Evolutionary conservation across 1,140 invertebrate species (phyloP), one percentile per base, ranked within the genome.

Genomic region (Trialeurodes vaporariorum): DNA sequence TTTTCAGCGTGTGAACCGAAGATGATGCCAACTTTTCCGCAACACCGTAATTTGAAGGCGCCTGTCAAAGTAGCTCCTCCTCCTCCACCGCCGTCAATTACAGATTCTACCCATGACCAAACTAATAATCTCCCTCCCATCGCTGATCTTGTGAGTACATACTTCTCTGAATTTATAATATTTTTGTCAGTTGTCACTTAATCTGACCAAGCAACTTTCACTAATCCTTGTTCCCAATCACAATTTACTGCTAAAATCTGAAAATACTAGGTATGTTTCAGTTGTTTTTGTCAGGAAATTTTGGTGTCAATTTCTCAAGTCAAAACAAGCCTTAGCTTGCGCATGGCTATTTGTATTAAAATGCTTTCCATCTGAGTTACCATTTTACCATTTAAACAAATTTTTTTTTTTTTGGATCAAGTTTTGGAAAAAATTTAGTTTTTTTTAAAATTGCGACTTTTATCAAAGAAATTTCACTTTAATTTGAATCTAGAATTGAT

Each of bases 21-120:
- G 73, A 80, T 98, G 73, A 98, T 98, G 95, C 95, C 95, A 27
- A 94, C 93, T 72, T 98, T 96, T 77, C 95, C 95, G 0, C 94
- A 98, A 77, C 94, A 97, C 77, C 85, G 95, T 72, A 95, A 97
- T 77, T 85, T 91, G 81, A 92, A 87, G 22, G 13, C 63, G 2
- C n/a, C 40, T 21, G 63, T 22, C 34, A 23, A 34, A 21, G 17
- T 68, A 22, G 64, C 68, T 40, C 63, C 63, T 1, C 63, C 63
- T 27, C 67, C 69, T 77, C 82, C 76, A 79, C 84, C 77, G 71
- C 70, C 76, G 27, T 80, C 80, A 66, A 77, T 85, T 17, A 49
- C 34, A 49, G 34, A 49, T 49, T 49, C 34, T 9, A 9, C 34
- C 5, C 5, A 49, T 49, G 34, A 49, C 34, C 34, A 49, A 17